Base-by-base conservation (phyloP, 2,888 invertebrate species). In the Resseliella maxima region DNA sequence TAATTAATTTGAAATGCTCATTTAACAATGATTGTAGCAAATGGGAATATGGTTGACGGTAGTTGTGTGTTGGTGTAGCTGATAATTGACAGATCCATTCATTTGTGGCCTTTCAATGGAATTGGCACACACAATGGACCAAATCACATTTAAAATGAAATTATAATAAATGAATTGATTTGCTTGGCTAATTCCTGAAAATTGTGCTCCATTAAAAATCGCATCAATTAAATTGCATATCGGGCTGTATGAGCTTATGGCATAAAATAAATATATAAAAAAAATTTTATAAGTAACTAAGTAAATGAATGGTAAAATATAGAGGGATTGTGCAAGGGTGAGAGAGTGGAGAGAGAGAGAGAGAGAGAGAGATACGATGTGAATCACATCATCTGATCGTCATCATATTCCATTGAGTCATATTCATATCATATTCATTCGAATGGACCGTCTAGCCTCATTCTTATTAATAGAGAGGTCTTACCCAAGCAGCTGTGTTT, bases 161-260 rank as follows among this genome's bases (percentile, higher is more conserved):
- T 50, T 15, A 50, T 72, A 72, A 72, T 72, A 72, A 72, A 72
- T 72, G 72, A 35, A 72, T 72, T 35, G 72, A 72, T 72, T 72
- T 72, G 72, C 31, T 72, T 72, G 15, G 72, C 31, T 72, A 72
- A 72, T 72, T 72, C 15, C 72, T 6, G 31, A 72, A 72, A 72
- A 72, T 72, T 72, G 27, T 72, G 31, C 2, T n/a, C 31, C 35
- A 72, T 72, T 72, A 72, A 72, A 72, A 72, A 72, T 72, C 72
- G 35, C 72, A 72, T 72, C 72, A 72, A 72, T 72, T 72, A 72
- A 72, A 72, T 72, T 27, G 18, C 72, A 72, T 72, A 72, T 72
- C 72, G 31, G n/a, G n/a, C n/a, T n/a, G n/a, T n/a, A n/a, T n/a
- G n/a, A n/a, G n/a, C n/a, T n/a, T n/a, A n/a, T n/a, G n/a, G n/a